These are phyloP conservation scores for Chitala chitala DNA, from an alignment of 2,113 vertebrate genomes.

Conservation along the genomic window DNA sequence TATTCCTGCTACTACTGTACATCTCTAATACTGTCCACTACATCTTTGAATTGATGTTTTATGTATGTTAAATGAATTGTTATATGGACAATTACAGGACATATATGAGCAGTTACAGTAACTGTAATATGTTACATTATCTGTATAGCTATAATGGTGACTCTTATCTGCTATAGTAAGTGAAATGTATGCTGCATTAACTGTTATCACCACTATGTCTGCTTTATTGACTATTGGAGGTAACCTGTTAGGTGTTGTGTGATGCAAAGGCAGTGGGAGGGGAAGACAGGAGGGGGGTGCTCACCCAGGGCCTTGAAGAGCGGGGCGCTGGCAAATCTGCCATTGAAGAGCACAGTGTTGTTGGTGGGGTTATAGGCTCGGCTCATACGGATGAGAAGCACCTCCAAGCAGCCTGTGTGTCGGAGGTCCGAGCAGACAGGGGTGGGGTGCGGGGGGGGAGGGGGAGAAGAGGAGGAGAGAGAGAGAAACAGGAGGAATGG, in stretches of 20 bases:
- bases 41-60: background rate
- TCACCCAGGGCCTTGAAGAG: constrained; percentile 84
- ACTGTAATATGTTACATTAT: no score
- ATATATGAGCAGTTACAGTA: no score
- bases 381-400: constrained; percentile 82
- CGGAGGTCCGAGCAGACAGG: constrained; percentile 2
- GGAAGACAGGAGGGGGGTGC: constrained; percentile 27
- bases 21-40: background rate
- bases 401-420: constrained; percentile 77
- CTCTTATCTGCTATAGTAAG: no score
- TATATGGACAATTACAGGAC: no score
- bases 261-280: no score
- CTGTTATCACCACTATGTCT: no score
- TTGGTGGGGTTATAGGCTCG: constrained; percentile 80
- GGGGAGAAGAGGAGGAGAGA: constrained; percentile 1
- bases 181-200: no score
- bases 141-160: no score
- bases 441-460: background rate
- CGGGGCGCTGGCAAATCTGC: constrained; percentile 73
- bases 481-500: constrained; percentile 9
- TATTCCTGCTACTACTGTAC: background rate
- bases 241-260: no score
- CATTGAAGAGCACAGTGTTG: constrained; percentile 80
- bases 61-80: no score
- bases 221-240: no score